phyloP scores from a whole-genome alignment of 2,113 vertebrate species.

The Solenodon paradoxus region DNA sequence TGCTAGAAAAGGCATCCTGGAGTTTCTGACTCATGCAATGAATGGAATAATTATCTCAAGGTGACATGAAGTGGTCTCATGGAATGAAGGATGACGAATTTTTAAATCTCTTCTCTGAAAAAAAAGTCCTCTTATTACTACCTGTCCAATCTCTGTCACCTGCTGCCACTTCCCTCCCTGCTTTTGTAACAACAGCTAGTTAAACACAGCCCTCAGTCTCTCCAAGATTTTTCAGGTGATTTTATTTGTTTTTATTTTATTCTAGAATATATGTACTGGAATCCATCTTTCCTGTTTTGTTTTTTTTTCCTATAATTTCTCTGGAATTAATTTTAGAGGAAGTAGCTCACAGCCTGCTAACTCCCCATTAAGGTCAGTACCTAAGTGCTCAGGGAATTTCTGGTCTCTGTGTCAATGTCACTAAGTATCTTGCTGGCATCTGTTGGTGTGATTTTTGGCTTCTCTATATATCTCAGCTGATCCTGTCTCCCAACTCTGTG shows the following conservation, averaged over 20 bases:
- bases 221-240: rapidly evolving
- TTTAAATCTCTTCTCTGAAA: neutral
- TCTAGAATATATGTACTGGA: neutral
- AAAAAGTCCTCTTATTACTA: neutral
- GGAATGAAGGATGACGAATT: neutral
- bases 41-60: neutral
- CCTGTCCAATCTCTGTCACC: neutral
- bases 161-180: rapidly evolving
- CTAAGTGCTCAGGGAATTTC: neutral
- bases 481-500: neutral
- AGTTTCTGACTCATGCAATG: neutral
- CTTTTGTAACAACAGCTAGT: neutral
- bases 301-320: neutral
- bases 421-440: neutral
- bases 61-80: rapidly evolving
- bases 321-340: neutral
- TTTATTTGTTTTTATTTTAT: neutral
- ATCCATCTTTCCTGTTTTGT: neutral
- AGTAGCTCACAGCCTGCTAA: neutral
- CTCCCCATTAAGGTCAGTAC: neutral
- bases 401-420: neutral
- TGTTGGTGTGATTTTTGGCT: neutral
- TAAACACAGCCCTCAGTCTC: neutral
- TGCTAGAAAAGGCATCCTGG: neutral
- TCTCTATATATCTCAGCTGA: rapidly evolving